A percentile compares a stretch with the other conserved stretches of the same genome.
Conservation (phyloP, 2,113 vertebrate genomes). For the Coryphaenoides rupestris region DNA sequence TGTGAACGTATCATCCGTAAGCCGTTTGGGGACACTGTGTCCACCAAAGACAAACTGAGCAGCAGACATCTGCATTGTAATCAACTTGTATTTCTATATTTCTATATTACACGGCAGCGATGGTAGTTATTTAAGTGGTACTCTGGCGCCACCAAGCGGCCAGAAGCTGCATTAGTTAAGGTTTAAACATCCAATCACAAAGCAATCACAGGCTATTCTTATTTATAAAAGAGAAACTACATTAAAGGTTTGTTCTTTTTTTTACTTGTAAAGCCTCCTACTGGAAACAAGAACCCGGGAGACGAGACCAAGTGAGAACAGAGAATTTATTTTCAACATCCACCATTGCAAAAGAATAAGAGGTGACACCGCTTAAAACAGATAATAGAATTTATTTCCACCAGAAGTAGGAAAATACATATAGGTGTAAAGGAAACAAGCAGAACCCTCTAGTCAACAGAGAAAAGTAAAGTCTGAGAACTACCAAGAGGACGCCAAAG, state of each 20-base stretch:
- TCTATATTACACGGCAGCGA: too few relatives aligned
- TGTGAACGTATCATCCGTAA: too few relatives aligned
- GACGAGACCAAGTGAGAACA: constrained; percentile 50
- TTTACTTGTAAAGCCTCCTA: too few relatives aligned
- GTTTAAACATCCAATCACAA: too few relatives aligned
- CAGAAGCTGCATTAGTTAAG: not conserved
- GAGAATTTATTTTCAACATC: constrained; percentile 69
- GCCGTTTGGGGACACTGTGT: too few relatives aligned
- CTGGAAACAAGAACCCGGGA: not conserved
- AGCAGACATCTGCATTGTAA: too few relatives aligned
- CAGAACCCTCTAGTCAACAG: constrained; percentile 95
- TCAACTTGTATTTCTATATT: too few relatives aligned
- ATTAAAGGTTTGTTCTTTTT: too few relatives aligned
- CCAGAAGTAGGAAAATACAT: constrained; percentile 99
- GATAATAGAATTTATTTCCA: constrained; percentile 98
- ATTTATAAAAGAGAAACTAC: too few relatives aligned
- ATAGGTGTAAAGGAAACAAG: constrained; percentile 93
- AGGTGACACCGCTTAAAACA: constrained; percentile 87
- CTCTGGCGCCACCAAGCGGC: constrained; percentile 57
- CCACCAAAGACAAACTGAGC: too few relatives aligned
- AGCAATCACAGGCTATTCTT: too few relatives aligned
- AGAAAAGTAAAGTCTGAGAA: constrained; percentile 85
- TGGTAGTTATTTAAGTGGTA: constrained; percentile 16
- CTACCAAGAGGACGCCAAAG: constrained; percentile 88
- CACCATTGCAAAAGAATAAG: constrained; percentile 74